Evolutionary conservation across 2,113 vertebrate species (phyloP).

Genomic region (Crotalus tigris): DNA sequence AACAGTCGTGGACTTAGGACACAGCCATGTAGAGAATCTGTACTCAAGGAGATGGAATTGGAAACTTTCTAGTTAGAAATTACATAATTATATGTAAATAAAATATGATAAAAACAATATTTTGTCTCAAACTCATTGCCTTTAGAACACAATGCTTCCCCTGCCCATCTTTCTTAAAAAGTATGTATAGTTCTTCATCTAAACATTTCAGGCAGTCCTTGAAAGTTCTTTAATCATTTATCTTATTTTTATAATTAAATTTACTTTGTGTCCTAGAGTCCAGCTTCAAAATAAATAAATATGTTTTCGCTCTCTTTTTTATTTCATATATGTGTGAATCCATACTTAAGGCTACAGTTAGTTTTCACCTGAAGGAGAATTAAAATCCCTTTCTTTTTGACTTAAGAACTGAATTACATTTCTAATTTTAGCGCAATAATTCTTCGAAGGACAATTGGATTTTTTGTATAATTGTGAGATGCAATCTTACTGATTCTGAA

Average conservation of each 20-base stretch:
- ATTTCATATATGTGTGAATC: not conserved
- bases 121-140: not conserved
- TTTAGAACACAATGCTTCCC: not conserved
- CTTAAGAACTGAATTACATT: constrained; percentile 54
- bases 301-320: not conserved
- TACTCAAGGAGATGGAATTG: no score
- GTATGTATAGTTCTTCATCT: not conserved
- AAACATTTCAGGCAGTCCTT: not conserved
- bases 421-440: constrained; percentile 46
- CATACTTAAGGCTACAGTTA: constrained; percentile 13
- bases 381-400: constrained; percentile 20
- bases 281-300: not conserved
- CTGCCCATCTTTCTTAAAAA: not conserved
- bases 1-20: no score
- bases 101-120: not conserved
- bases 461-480: constrained; percentile 47
- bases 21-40: no score
- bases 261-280: not conserved
- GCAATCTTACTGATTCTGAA: constrained; percentile 3
- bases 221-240: not conserved
- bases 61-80: no score
- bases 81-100: not conserved
- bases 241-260: not conserved
- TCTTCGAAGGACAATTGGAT: constrained; percentile 36
- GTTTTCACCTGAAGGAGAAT: constrained; percentile 32